These are phyloP conservation scores for Theocolax elegans DNA, from an alignment of 1,140 invertebrate species.

Conservation along the genomic window DNA sequence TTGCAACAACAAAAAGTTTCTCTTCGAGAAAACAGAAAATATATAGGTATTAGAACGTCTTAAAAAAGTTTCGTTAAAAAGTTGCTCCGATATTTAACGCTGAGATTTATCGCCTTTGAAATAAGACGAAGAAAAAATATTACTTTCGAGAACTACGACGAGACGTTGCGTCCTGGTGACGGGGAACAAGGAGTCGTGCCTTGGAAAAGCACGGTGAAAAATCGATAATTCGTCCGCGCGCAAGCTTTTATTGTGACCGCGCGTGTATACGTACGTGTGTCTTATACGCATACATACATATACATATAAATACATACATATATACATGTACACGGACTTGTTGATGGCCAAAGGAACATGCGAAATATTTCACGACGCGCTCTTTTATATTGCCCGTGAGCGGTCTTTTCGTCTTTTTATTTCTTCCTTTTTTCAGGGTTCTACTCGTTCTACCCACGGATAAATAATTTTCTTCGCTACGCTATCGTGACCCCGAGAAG, in stretches of 20 bases:
- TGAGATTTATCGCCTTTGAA: conserved; percentile 19
- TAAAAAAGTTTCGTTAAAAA: no score
- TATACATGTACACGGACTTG: no score
- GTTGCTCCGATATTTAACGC: background rate
- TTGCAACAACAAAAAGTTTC: no score
- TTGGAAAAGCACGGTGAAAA: no score
- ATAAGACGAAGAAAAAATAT: conserved; percentile 1
- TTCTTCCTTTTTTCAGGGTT: background rate
- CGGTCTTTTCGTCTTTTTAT: conserved; percentile 10
- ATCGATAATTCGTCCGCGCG: conserved; percentile 37
- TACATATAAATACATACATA: no score
- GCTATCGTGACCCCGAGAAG: background rate
- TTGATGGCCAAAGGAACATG: conserved; percentile 17
- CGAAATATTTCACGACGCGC: conserved; percentile 30
- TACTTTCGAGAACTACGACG: background rate
- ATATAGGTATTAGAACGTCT: no score
- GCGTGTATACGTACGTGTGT: background rate
- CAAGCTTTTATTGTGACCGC: conserved; percentile 9
- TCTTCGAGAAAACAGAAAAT: no score
- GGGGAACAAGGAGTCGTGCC: no score
- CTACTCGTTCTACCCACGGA: background rate
- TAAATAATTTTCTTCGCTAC: conserved; percentile 29
- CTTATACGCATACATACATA: no score
- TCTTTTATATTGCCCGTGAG: conserved; percentile 6
- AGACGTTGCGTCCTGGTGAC: no score